Conservation (phyloP, 1,140 invertebrate species). For the Meloidogyne floridensis region DNA sequence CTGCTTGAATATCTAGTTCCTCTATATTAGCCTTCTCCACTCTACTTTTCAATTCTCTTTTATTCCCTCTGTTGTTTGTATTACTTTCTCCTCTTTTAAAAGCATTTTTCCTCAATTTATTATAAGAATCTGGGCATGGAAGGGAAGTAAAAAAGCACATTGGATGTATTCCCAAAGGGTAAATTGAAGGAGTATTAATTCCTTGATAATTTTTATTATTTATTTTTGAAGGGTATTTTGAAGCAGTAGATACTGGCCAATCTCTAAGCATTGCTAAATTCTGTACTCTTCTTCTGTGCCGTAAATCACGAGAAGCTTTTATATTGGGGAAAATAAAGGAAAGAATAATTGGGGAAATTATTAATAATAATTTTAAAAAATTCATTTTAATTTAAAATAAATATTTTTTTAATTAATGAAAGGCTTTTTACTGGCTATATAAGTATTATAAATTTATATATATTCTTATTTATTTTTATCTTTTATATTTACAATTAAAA, state of each 20-base stretch:
- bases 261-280: background rate
- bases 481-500: too few species aligned
- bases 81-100: background rate
- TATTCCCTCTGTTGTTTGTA: background rate
- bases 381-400: too few species aligned
- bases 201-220: background rate
- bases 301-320: background rate
- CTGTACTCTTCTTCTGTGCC: background rate
- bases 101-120: background rate
- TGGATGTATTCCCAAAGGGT: background rate
- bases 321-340: background rate
- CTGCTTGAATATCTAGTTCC: too few species aligned
- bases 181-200: background rate
- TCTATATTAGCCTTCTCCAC: too few species aligned
- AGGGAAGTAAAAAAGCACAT: constrained; percentile 4
- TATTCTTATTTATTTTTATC: too few species aligned
- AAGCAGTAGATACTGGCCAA: background rate
- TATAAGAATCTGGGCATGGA: background rate
- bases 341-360: background rate
- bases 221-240: background rate
- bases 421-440: too few species aligned
- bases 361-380: background rate
- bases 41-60: background rate
- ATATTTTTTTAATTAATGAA: too few species aligned
- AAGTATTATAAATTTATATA: too few species aligned